Evolutionary conservation across 2,797 vertebrate genomes (phyloP).

Genomic region (Gymnocypris eckloni): DNA sequence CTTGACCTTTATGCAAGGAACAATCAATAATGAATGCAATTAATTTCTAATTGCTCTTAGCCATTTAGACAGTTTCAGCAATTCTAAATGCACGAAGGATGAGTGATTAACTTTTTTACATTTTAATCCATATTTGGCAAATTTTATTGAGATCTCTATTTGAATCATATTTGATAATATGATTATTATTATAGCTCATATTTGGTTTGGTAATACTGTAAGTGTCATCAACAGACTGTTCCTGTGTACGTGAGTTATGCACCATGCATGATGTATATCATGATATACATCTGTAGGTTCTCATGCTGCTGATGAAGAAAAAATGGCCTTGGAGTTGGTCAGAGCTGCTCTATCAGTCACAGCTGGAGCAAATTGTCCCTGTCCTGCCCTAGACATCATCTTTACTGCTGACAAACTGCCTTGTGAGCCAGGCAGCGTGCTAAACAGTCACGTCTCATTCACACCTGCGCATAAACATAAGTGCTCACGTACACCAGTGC

Average conservation of each 20-base stretch:
- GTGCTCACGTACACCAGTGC: neutral
- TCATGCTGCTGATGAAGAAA: conserved; percentile 12
- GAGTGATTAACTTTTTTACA: neutral
- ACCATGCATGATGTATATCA: conserved; percentile 1
- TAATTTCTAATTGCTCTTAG: neutral
- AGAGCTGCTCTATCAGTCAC: conserved; percentile 45
- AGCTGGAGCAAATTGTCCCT: conserved; percentile 32
- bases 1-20: conserved; percentile 53
- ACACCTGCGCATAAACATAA: conserved; percentile 9
- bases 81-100: neutral
- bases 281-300: conserved; percentile 25
- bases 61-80: neutral
- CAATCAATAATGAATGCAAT: conserved; percentile 46
- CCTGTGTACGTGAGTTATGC: conserved; percentile 12
- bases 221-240: neutral
- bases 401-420: conserved; percentile 47
- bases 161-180: neutral
- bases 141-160: neutral
- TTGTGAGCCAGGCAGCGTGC: conserved; percentile 20
- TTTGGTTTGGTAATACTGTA: neutral
- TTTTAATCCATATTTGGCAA: neutral
- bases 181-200: neutral
- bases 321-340: conserved; percentile 33
- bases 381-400: conserved; percentile 9
- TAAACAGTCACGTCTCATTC: neutral